These are phyloP conservation scores for Mormyrus iriodes DNA, from an alignment of 2,113 vertebrate species.

Conservation along the genomic window DNA sequence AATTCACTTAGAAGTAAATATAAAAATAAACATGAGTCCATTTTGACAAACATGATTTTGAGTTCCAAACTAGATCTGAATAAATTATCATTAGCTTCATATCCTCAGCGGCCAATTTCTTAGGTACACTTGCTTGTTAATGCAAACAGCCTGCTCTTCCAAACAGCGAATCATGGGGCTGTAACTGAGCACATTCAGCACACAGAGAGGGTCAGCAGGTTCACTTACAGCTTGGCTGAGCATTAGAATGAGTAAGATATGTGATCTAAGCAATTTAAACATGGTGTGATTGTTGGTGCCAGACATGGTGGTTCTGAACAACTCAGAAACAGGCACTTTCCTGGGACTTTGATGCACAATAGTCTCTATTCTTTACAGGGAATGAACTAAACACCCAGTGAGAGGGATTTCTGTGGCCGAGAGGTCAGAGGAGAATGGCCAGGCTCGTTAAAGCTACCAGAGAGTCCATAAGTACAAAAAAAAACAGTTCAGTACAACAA, in stretches of 20 bases:
- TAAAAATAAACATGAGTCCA: background rate
- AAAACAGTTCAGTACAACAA: background rate
- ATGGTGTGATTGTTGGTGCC: background rate
- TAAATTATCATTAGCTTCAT: background rate
- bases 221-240: background rate
- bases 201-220: background rate
- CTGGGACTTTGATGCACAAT: background rate
- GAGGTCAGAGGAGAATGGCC: background rate
- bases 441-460: background rate
- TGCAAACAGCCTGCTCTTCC: background rate
- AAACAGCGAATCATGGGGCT: background rate
- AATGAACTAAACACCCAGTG: background rate
- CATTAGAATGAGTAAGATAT: background rate
- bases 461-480: background rate
- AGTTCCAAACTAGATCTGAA: background rate
- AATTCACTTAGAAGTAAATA: background rate
- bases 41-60: background rate
- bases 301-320: background rate
- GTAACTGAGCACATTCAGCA: background rate
- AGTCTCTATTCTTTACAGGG: background rate
- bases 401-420: background rate
- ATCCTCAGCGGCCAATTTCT: background rate
- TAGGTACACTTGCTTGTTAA: background rate
- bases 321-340: background rate
- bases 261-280: background rate